phyloP scores from a whole-genome alignment of 2,888 invertebrate genomes.

The Psylliodes chrysocephalus region DNA sequence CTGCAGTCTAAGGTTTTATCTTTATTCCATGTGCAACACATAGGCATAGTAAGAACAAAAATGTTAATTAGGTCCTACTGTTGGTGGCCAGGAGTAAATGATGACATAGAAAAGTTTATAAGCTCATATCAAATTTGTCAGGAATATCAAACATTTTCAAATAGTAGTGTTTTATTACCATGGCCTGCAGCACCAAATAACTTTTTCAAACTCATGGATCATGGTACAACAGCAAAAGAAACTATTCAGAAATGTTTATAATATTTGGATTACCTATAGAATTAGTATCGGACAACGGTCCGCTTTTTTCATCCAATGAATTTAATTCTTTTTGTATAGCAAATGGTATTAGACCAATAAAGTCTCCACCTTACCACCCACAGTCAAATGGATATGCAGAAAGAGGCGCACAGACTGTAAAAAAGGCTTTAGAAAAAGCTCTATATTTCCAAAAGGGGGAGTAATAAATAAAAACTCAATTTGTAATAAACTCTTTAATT shows the following conservation, averaged over 20 bases:
- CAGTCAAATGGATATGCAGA: conserved; percentile 46
- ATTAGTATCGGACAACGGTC: too few relatives aligned
- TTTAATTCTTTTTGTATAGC: conserved; percentile 45
- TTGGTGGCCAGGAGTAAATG: conserved; percentile 41
- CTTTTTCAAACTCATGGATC: conserved; percentile 43
- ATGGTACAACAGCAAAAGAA: conserved; percentile 38
- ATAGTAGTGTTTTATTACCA: conserved; percentile 29
- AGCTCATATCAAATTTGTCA: conserved; percentile 40
- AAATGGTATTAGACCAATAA: conserved; percentile 46
- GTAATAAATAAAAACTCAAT: not conserved
- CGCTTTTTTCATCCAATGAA: conserved; percentile 43
- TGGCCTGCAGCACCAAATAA: conserved; percentile 38
- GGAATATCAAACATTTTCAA: conserved; percentile 37
- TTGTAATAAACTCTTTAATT: conserved; percentile 8
- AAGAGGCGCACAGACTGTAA: conserved; percentile 43
- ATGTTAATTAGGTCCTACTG: too few relatives aligned
- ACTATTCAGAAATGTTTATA: conserved; percentile 37
- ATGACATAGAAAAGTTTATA: conserved; percentile 39
- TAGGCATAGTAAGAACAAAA: conserved; percentile 43
- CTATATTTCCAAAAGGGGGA: conserved; percentile 10
- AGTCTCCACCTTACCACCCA: conserved; percentile 46
- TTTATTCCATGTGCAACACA: conserved; percentile 42
- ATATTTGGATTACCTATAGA: conserved; percentile 45
- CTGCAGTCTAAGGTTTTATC: conserved; percentile 29
- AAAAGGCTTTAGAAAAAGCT: conserved; percentile 37